These are phyloP conservation scores for Naso thynnoides DNA, from an alignment of 2,797 vertebrate species.

Conservation along the genomic window DNA sequence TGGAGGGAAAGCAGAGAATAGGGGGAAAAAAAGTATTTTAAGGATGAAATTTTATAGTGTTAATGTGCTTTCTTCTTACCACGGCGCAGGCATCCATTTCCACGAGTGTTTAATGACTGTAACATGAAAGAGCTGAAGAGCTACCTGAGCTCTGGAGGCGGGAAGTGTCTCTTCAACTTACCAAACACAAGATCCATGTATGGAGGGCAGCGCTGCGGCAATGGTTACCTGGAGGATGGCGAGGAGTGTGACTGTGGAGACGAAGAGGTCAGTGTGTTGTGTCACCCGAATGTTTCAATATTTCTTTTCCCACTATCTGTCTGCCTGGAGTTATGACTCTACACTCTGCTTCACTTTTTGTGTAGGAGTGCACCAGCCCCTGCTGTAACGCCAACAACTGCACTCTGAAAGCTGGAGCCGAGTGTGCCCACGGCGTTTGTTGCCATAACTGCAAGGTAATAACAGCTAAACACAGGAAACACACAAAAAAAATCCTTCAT, in stretches of 20 bases:
- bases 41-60: not conserved
- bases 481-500: not conserved
- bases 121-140: slow-evolving; percentile 91
- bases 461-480: not conserved
- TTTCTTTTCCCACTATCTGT: not conserved
- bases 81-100: slow-evolving; percentile 90
- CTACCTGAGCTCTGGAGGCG: slow-evolving; percentile 94
- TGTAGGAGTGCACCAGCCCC: slow-evolving; percentile 93
- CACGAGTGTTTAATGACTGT: slow-evolving; percentile 93
- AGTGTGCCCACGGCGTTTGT: slow-evolving; percentile 96
- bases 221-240: slow-evolving; percentile 97
- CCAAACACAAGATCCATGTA: slow-evolving; percentile 92
- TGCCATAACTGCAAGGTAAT: slow-evolving; percentile 94
- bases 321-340: slow-evolving; percentile 13
- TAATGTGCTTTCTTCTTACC: not conserved
- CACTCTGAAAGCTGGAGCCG: slow-evolving; percentile 90
- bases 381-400: slow-evolving; percentile 96
- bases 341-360: not conserved
- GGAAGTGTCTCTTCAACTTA: slow-evolving; percentile 96
- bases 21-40: not conserved
- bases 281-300: not conserved
- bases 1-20: not conserved
- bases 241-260: slow-evolving; percentile 98
- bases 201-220: slow-evolving; percentile 94
- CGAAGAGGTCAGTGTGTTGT: slow-evolving; percentile 86